phyloP scores from a whole-genome alignment of 2,113 vertebrate genomes.

The Cinclus cinclus region DNA sequence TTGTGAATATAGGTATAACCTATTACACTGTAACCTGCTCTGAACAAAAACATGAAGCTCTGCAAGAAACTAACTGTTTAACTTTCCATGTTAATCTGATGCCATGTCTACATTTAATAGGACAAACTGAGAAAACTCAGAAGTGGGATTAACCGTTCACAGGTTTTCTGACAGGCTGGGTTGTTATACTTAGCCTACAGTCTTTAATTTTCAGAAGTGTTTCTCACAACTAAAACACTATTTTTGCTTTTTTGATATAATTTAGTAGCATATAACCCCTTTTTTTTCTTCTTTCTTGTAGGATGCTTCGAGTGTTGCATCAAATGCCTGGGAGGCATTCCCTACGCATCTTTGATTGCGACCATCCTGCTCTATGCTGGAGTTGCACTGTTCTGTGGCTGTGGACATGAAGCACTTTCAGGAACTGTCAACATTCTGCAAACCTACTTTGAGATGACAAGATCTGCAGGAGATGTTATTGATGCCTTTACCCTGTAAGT shows the following conservation, averaged over 20 bases:
- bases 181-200: neutral
- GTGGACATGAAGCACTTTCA: constrained; percentile 95
- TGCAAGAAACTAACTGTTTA: neutral
- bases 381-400: constrained; percentile 96
- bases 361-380: constrained; percentile 97
- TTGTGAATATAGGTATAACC: neutral
- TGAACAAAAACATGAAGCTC: neutral
- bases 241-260: neutral
- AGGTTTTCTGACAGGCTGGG: neutral
- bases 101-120: neutral
- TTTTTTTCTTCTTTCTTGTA: constrained; percentile 35
- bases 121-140: neutral
- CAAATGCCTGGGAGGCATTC: constrained; percentile 98
- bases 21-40: neutral
- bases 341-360: constrained; percentile 93
- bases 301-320: constrained; percentile 98
- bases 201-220: neutral
- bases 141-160: neutral
- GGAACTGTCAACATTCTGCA: constrained; percentile 97
- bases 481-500: constrained; percentile 98
- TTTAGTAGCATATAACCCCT: neutral
- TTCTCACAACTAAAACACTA: neutral
- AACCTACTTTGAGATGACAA: constrained; percentile 96
- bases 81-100: neutral
- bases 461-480: constrained; percentile 88